Conservation (phyloP, 2,888 invertebrate species). For the Stenurella melanura region DNA sequence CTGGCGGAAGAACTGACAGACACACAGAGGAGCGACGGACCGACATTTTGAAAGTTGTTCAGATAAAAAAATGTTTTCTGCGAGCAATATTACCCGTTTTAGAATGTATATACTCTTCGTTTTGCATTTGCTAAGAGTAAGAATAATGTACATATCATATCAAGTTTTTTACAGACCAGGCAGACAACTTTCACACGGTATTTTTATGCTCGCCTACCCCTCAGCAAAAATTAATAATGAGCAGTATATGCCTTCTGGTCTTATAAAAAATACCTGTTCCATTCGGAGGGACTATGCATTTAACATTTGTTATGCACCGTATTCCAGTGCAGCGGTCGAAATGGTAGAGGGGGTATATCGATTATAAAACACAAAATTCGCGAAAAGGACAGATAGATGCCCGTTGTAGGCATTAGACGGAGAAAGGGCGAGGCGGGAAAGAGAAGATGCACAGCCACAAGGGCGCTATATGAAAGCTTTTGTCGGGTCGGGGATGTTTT, state of each 20-base stretch:
- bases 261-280: conserved; percentile 36
- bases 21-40: too few relatives aligned
- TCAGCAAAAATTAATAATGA: conserved; percentile 2
- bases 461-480: conserved; percentile 37
- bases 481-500: conserved; percentile 28
- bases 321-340: conserved; percentile 31
- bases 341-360: conserved; percentile 36
- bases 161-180: background rate
- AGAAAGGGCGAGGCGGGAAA: conserved; percentile 21
- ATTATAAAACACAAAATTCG: conserved; percentile 33
- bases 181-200: conserved; percentile 19
- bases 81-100: too few relatives aligned
- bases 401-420: background rate
- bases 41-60: too few relatives aligned
- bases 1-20: too few relatives aligned
- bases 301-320: conserved; percentile 39
- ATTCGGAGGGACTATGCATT: conserved; percentile 5
- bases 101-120: too few relatives aligned
- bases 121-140: too few relatives aligned
- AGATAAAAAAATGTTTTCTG: too few relatives aligned
- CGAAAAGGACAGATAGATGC: conserved; percentile 16
- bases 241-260: background rate
- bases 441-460: conserved; percentile 35
- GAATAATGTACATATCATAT: too few relatives aligned
- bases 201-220: background rate